These are phyloP conservation scores for Piliocolobus tephrosceles DNA, from an alignment of 2,113 vertebrate genomes.

Conservation along the genomic window DNA sequence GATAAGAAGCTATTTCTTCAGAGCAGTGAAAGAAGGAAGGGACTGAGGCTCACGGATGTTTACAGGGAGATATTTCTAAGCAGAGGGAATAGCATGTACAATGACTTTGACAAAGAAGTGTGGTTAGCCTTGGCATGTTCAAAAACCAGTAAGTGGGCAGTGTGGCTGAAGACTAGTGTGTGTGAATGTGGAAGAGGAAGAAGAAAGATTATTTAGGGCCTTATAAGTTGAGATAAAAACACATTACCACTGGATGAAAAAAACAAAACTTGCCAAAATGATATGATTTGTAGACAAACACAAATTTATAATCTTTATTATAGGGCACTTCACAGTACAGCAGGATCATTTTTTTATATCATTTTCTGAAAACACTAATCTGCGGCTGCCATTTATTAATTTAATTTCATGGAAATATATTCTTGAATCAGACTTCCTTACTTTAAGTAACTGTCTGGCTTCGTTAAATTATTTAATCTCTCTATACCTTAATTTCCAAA, in stretches of 20 bases:
- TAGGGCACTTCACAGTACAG: not conserved
- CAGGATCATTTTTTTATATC: not conserved
- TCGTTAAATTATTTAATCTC: not conserved
- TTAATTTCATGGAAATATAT: not conserved
- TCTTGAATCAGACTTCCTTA: not conserved
- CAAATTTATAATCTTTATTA: not conserved
- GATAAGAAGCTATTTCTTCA: not conserved
- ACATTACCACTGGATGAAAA: not conserved
- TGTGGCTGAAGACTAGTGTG: not conserved
- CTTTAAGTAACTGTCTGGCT: not conserved
- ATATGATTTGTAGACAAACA: not conserved
- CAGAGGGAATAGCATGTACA: rapidly evolving
- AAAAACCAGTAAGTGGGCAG: not conserved
- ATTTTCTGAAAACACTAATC: not conserved
- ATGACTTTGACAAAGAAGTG: not conserved
- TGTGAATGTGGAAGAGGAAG: not conserved
- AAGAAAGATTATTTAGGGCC: not conserved
- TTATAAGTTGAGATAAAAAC: not conserved
- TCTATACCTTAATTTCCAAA: not conserved
- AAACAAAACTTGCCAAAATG: not conserved
- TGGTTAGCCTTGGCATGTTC: not conserved
- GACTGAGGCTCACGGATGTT: too few species aligned
- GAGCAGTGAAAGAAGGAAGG: not conserved
- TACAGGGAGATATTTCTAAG: not conserved
- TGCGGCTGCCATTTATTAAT: not conserved